These are phyloP conservation scores for Bombyx mori DNA, from an alignment of 1,140 invertebrate genomes.

Conservation along the genomic window DNA sequence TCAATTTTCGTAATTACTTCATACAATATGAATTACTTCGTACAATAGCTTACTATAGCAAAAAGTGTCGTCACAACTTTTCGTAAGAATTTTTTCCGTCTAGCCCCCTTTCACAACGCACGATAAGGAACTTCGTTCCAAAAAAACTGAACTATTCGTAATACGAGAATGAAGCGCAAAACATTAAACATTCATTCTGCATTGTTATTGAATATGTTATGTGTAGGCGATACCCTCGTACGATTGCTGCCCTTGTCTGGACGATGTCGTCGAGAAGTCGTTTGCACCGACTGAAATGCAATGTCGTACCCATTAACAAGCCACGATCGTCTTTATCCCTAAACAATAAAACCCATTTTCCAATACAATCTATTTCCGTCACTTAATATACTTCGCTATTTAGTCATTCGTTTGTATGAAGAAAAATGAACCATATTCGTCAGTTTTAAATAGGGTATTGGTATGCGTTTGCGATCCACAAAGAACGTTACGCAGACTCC, in stretches of 20 bases:
- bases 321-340: conserved; percentile 13
- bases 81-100: no score
- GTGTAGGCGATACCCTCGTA: conserved; percentile 34
- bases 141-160: no score
- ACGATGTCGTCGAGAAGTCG: conserved; percentile 61
- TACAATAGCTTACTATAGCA: no score
- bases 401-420: conserved; percentile 9
- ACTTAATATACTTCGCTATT: not conserved
- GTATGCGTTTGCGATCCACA: conserved; percentile 12
- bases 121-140: no score
- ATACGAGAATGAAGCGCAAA: not conserved
- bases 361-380: no score
- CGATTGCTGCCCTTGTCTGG: conserved; percentile 65
- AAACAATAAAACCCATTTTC: conserved; percentile 3
- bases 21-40: no score
- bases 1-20: no score
- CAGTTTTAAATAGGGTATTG: no score
- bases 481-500: conserved; percentile 51
- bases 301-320: conserved; percentile 43
- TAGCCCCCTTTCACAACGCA: no score
- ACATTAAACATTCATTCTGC: not conserved
- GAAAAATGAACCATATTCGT: conserved; percentile 37
- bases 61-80: no score
- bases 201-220: conserved; percentile 1
- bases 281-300: conserved; percentile 63